These are phyloP conservation scores for Crax fasciolata DNA, from an alignment of 2,797 vertebrate species.

Conservation along the genomic window DNA sequence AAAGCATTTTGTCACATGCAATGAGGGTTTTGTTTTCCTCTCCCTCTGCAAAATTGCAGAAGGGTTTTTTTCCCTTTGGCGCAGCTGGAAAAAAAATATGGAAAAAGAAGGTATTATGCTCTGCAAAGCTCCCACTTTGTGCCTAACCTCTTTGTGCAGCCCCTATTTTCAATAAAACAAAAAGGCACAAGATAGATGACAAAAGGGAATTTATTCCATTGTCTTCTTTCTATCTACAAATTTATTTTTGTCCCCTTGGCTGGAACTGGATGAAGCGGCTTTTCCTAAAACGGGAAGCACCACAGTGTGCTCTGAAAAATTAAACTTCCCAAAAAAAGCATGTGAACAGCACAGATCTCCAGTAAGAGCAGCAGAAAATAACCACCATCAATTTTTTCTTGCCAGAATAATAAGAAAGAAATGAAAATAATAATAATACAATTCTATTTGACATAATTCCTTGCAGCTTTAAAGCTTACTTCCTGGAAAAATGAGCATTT, in stretches of 20 bases:
- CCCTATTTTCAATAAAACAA: not conserved
- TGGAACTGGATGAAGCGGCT: not conserved
- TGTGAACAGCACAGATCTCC: not conserved
- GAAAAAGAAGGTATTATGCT: not conserved
- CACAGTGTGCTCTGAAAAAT: fast-evolving
- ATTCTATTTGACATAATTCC: fast-evolving
- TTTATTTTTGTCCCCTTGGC: not conserved
- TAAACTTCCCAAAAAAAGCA: not conserved
- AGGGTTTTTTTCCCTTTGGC: not conserved
- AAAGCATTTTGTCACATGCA: not conserved
- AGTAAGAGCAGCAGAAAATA: not conserved
- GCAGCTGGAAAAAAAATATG: too few species aligned
- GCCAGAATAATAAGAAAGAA: not conserved
- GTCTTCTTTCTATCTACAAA: not conserved
- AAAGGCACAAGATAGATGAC: not conserved
- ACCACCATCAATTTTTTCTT: not conserved
- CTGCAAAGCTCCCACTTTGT: not conserved
- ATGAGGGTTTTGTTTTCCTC: not conserved
- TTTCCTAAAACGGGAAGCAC: not conserved
- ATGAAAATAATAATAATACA: not conserved
- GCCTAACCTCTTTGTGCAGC: not conserved
- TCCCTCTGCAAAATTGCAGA: fast-evolving
- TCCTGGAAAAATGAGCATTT: not conserved
- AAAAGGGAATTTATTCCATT: not conserved
- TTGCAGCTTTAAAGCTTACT: not conserved